phyloP scores from a whole-genome alignment of 2,797 vertebrate genomes.

The Ibycter americanus region DNA sequence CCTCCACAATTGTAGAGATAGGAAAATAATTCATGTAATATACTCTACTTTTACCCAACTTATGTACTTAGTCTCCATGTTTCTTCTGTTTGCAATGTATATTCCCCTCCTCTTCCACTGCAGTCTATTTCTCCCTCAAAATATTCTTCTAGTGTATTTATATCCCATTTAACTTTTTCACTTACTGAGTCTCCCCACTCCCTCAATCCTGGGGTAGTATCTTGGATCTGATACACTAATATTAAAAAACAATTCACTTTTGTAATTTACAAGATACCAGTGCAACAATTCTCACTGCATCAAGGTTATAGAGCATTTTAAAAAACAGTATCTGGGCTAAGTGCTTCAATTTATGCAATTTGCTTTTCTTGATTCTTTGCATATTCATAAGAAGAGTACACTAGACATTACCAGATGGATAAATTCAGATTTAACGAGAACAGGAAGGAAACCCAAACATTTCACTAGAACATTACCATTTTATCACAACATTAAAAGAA shows the following conservation, averaged over 20 bases:
- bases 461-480: neutral
- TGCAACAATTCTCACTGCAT: neutral
- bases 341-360: neutral
- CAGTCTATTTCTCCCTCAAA: neutral
- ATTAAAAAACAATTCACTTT: neutral
- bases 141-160: neutral
- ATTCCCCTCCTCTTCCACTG: neutral
- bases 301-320: neutral
- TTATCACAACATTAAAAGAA: neutral
- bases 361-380: neutral
- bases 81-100: neutral
- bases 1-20: neutral
- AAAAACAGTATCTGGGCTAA: neutral
- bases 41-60: neutral
- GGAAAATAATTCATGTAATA: neutral
- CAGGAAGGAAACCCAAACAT: neutral
- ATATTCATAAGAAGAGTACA: neutral
- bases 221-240: neutral
- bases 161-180: neutral
- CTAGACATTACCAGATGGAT: neutral
- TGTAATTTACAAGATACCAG: neutral
- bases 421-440: neutral
- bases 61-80: neutral
- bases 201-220: neutral
- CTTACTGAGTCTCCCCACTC: rapidly evolving